Evolutionary conservation across 1,140 invertebrate species (phyloP), one percentile per base, ranked within the genome.

Genomic region (Heliothis virescens): DNA sequence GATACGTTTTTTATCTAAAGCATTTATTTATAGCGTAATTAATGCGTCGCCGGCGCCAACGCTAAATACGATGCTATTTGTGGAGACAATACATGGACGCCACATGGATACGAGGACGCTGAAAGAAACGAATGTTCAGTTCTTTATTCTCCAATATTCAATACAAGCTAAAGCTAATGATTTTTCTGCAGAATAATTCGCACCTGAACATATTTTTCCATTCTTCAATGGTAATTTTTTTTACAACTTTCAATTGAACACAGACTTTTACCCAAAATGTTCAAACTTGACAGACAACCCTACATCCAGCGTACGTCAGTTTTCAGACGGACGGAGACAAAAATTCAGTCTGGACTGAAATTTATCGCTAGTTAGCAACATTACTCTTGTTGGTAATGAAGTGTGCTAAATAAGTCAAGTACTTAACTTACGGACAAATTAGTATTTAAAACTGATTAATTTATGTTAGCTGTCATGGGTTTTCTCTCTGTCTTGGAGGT

Each of bases 1-100:
- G 73, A 62, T 75, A 75, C 74, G 60, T 59, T 78, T 78, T 78
- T 78, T 78, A 78, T 69, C 59, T 59, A 63, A 78, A 78, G 52
- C 63, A 75, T 65, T 77, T 83, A 83, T 83, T 80, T 83, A 83
- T 82, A 82, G 81, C 41, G 79, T 83, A 83, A 83, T 83, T 83
- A 83, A 83, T 83, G 81, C 47, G 79, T 83, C 78, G 67, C 71
- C 75, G 79, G 81, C 81, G 81, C 81, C 81, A 71, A 73, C 50
- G 72, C 71, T 82, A 82, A 82, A 82, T 82, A 75, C 81, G 47
- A 41, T 34, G 77, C 77, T 82, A 82, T 82, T 82, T 82, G 77
- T 77, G 69, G 81, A 75, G 59, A 81, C 80, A 81, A 81, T 81
- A 78, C 63, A 34, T 57, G 75, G 53, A 59, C 63, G 75, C 52